phyloP scores from a whole-genome alignment of 2,888 invertebrate genomes.

The Xanthia icteritia region DNA sequence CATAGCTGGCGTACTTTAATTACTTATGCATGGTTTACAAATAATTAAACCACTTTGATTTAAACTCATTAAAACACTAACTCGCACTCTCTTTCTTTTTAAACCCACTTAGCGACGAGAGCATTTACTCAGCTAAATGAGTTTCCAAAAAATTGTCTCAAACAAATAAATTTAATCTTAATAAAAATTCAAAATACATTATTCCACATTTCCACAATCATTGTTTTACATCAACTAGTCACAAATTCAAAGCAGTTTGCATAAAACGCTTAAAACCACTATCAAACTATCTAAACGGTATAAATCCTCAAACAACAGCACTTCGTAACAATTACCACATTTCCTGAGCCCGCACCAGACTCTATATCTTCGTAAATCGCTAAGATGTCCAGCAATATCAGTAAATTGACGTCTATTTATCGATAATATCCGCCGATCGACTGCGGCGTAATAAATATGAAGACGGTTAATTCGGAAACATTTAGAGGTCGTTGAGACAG shows the following conservation, averaged over 20 bases:
- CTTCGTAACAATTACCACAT: conserved; percentile 57
- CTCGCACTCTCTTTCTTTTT: no score
- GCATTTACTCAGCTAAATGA: not conserved
- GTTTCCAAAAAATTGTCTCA: not conserved
- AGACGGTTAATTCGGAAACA: conserved; percentile 79
- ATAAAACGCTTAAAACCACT: conserved; percentile 25
- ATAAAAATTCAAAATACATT: not conserved
- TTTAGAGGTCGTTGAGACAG: conserved; percentile 74
- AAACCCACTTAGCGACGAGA: no score
- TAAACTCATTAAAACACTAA: no score
- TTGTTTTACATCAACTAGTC: not conserved
- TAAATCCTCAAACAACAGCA: conserved; percentile 45
- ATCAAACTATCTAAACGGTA: conserved; percentile 30
- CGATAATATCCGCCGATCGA: conserved; percentile 79
- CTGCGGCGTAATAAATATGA: conserved; percentile 78
- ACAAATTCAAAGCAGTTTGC: conserved; percentile 17
- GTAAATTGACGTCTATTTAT: conserved; percentile 82
- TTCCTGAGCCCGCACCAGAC: conserved; percentile 40
- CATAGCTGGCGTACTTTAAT: not conserved
- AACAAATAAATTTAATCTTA: not conserved
- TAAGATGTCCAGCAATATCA: conserved; percentile 73
- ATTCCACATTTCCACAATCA: not conserved
- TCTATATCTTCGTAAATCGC: conserved; percentile 64
- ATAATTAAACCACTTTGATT: not conserved
- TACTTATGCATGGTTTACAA: not conserved